Evolutionary conservation across 2,797 vertebrate genomes (phyloP), one percentile per base, ranked within the genome.

Genomic region (Schizopygopsis malacanthus): DNA sequence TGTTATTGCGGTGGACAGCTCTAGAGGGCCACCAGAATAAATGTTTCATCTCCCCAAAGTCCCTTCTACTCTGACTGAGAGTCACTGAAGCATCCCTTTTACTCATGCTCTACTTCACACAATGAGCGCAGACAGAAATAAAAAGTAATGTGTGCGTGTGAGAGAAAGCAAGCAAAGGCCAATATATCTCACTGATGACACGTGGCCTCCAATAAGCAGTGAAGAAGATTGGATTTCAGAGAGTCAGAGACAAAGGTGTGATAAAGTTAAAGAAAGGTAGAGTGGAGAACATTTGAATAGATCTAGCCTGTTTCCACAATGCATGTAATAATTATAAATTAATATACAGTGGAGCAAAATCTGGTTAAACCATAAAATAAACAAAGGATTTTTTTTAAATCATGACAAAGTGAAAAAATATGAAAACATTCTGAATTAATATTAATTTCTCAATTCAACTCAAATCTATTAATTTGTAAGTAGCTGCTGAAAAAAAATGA

Each of bases 91-190:
- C 88, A 78, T 88, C 85, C 50, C 88, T 80, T 82, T 80, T 81
- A 81, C 87, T 89, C 86, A 90, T 81, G 91, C 91, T 92, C 89
- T 91, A 89, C 83, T 91, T 92, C 90, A 90, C 90, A 92, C 85
- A 88, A 89, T 88, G 71, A 89, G 81, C 79, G 28, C 50, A 85
- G 47, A 88, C 59, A 75, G 65, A 83, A 65, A 81, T 82, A 79
- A 81, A 70, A 65, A 69, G 76, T 43, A 75, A 77, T 50, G 63
- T 65, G 87, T 54, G 39, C 41, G 13, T 69, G 71, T 69, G 28
- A 73, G 73, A 77, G 76, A 79, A 37, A 61, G 50, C 33, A 63
- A 87, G 69, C 78, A 80, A 33, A 73, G 54, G 83, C 41, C 76
- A 80, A 80, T 85, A 61, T 72, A 63, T 61, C 84, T 54, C 37